Evolutionary conservation across 1,140 invertebrate genomes (phyloP).

Genomic region (Bombus ignitus): DNA sequence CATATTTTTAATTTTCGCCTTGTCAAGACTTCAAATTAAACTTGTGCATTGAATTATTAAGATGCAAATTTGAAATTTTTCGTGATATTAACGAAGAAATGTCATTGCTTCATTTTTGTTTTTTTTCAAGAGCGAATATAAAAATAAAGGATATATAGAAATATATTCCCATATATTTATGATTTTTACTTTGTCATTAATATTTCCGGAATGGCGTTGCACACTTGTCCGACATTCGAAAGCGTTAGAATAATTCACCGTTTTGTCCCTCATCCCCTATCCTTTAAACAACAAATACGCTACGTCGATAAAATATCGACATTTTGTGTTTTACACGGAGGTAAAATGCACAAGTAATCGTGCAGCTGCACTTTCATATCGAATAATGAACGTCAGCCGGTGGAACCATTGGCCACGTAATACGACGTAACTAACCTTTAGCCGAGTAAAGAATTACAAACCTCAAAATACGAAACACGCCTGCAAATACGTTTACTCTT

Average conservation of each 20-base stretch:
- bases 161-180: too few species aligned
- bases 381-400: slow-evolving; percentile 3
- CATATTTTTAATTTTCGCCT: too few species aligned
- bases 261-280: background rate
- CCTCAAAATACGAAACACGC: background rate
- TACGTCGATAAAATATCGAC: slow-evolving; percentile 1
- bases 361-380: slow-evolving; percentile 13
- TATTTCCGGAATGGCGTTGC: too few species aligned
- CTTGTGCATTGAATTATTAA: too few species aligned
- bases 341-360: background rate
- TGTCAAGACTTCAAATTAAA: too few species aligned
- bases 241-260: background rate
- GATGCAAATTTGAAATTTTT: too few species aligned
- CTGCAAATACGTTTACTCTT: background rate
- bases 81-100: too few species aligned
- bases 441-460: background rate
- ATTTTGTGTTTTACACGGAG: background rate
- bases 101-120: too few species aligned
- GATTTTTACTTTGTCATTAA: too few species aligned
- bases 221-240: background rate
- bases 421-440: slow-evolving; percentile 6
- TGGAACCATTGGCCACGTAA: slow-evolving; percentile 11
- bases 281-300: background rate
- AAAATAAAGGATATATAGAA: too few species aligned
- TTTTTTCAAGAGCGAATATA: too few species aligned